Evolutionary conservation across 2,797 vertebrate genomes (phyloP).

Genomic region (Chiroxiphia lanceolata): DNA sequence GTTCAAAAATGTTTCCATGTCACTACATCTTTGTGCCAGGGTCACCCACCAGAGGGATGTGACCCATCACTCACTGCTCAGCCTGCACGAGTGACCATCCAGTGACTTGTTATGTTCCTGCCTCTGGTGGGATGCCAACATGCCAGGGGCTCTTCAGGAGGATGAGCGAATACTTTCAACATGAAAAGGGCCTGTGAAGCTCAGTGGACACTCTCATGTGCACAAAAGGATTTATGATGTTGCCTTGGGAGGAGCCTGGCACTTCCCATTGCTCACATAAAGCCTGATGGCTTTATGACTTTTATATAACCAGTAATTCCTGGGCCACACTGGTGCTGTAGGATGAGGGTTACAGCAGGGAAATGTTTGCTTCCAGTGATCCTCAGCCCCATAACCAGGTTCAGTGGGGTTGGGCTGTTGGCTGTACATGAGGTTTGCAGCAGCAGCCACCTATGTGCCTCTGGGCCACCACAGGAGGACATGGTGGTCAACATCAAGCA

Average conservation of each 20-base stretch:
- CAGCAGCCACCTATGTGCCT: not conserved
- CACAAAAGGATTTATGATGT: not conserved
- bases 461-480: fast-evolving
- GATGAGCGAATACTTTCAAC: not conserved
- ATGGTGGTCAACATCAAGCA: not conserved
- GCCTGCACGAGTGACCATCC: not conserved
- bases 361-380: not conserved
- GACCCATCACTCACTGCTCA: not conserved
- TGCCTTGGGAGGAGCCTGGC: not conserved
- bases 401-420: not conserved
- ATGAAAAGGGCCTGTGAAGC: not conserved
- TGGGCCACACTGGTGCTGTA: not conserved
- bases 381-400: not conserved
- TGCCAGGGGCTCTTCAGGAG: not conserved
- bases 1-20: not conserved
- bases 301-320: not conserved
- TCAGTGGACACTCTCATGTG: not conserved
- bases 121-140: not conserved
- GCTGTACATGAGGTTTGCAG: not conserved
- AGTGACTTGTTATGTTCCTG: not conserved
- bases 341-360: not conserved
- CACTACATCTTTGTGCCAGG: not conserved
- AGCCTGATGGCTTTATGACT: not conserved
- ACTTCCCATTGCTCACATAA: not conserved
- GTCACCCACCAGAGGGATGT: not conserved